These are phyloP conservation scores for Hydrochoerus hydrochaeris DNA, from an alignment of 2,113 vertebrate species.

Conservation along the genomic window DNA sequence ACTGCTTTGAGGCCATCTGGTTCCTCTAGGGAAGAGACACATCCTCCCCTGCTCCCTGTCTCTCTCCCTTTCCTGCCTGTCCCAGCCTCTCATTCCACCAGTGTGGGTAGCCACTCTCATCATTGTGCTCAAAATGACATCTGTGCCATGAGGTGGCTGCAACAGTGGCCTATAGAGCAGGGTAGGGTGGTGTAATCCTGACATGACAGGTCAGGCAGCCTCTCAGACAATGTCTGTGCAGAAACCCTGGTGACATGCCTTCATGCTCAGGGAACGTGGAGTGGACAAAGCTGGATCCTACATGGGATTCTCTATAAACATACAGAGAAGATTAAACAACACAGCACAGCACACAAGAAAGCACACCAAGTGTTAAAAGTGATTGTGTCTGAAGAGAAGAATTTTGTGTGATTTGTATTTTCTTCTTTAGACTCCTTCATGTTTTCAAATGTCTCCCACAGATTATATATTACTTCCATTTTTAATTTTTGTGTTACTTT, in stretches of 20 bases:
- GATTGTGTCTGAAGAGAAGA: neutral
- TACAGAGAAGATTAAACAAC: neutral
- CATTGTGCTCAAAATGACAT: neutral
- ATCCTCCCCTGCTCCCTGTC: neutral
- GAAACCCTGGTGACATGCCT: neutral
- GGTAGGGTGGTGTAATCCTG: too few relatives aligned
- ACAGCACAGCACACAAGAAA: neutral
- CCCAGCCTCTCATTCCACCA: neutral
- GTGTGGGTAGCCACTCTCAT: neutral
- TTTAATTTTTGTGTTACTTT: neutral
- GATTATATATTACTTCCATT: conserved; percentile 1
- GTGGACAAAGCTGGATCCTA: neutral
- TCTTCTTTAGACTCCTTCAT: neutral
- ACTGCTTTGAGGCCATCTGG: neutral
- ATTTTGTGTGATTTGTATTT: neutral
- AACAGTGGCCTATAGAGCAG: neutral
- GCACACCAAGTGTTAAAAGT: neutral
- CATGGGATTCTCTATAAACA: neutral
- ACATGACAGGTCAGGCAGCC: neutral
- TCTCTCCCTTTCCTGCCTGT: neutral
- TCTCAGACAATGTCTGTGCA: neutral
- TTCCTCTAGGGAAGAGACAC: neutral
- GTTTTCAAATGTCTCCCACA: neutral
- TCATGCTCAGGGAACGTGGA: neutral
- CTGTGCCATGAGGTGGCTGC: neutral